Base-by-base conservation (phyloP, 53 echinoderm and acorn worm genomes). In the Holothuria scabra region DNA sequence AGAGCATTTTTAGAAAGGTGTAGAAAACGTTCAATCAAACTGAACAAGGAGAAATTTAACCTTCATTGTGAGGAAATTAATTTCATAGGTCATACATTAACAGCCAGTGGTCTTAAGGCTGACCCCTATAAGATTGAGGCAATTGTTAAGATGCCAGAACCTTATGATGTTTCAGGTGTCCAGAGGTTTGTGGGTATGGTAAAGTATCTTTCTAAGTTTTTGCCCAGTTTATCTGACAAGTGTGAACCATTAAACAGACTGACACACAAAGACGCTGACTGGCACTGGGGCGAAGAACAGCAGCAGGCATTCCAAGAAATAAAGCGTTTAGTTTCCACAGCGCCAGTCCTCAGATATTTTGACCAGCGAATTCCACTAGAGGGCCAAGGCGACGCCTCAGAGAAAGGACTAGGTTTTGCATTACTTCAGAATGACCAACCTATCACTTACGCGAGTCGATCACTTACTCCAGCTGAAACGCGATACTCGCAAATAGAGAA, bases 141-240 rank as follows among this genome's bases (percentile, higher is more conserved):
- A 28, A 22, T 82, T 3, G 14, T 33, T 1, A 33, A 82, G 2
- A 81, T 82, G 70, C 81, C 60, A 16, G 31, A 74, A 21, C 93
- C 90, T 23, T 24, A 59, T 66, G 80, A 84, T 87, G 90, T 88
- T 37, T 66, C 87, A 21, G 90, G 74, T 64, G 57, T 90, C 23
- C 87, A 93, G 65, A 68, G 90, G 81, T 87, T 87, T 33, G 37
- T 80, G 12, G 92, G 89, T 28, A 92, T 89, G 86, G 78, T 85
- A 20, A 86, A 92, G 37, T 92, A 87, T 56, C 63, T 90, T 25
- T 84, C 90, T 21, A 90, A 93, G 76, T 93, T 93, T 63, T 60
- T 93, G 18, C 93, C 87, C 12, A 67, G 68, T 72, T 67, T 93
- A n/a, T 93, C 90, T 2, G 87, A 86, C 34, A 30, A 79, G 37